Percentiles rank a stretch among this genome's conserved stretches.
These are phyloP conservation scores for Beroe ovata DNA, from an alignment of 37 sponge, comb jelly and placozoan genomes.

Conservation along the genomic window DNA sequence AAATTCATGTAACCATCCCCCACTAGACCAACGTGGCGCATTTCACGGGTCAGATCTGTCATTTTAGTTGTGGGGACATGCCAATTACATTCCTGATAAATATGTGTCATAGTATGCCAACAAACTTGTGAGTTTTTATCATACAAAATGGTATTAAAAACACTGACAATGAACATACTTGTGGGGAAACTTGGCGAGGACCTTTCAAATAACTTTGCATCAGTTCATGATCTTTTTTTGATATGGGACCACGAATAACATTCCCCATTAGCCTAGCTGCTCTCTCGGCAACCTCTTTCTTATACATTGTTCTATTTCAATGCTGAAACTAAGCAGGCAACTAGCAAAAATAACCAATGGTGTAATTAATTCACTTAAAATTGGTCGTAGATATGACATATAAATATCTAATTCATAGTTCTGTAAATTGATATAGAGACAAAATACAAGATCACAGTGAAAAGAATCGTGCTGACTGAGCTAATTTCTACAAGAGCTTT, in stretches of 20 bases:
- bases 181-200: slow-evolving; percentile 30
- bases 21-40: slow-evolving; percentile 1
- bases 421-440: too few relatives aligned
- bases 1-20: slow-evolving; percentile 62
- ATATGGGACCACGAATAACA: slow-evolving; percentile 33
- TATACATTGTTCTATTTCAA: slow-evolving; percentile 57
- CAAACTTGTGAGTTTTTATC: too few relatives aligned
- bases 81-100: slow-evolving; percentile 60
- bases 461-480: too few relatives aligned
- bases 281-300: slow-evolving; percentile 45
- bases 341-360: too few relatives aligned
- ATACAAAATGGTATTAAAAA: too few relatives aligned
- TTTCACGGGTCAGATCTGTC: slow-evolving; percentile 54
- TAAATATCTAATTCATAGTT: too few relatives aligned
- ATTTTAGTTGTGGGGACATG: slow-evolving; percentile 28
- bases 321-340: too few relatives aligned
- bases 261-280: slow-evolving; percentile 53
- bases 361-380: too few relatives aligned
- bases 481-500: too few relatives aligned
- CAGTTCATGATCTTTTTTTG: slow-evolving; percentile 58
- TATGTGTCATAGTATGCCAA: too few relatives aligned
- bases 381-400: too few relatives aligned
- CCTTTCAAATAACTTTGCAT: slow-evolving; percentile 36
- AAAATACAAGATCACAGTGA: too few relatives aligned
- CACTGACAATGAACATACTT: slow-evolving; percentile 1